Percentiles rank a stretch among this genome's conserved stretches.
phyloP scores from a whole-genome alignment of 2,888 invertebrate genomes.

The Cheiracanthium punctorium region DNA sequence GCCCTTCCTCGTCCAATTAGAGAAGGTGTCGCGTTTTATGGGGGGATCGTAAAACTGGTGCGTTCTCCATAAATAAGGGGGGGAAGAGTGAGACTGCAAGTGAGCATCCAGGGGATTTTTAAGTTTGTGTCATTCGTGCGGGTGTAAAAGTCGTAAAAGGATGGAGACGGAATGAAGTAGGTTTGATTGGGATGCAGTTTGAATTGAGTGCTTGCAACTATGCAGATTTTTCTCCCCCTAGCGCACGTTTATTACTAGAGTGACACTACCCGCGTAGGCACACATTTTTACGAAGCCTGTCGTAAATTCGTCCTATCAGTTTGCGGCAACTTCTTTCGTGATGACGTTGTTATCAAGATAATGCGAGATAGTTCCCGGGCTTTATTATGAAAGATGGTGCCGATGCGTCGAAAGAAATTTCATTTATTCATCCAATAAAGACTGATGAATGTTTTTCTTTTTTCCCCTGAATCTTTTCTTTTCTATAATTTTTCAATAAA shows the following conservation, averaged over 20 bases:
- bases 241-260: neutral
- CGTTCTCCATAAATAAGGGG: constrained; percentile 47
- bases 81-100: neutral
- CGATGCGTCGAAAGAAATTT: too few relatives aligned
- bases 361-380: too few relatives aligned
- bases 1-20: constrained; percentile 59
- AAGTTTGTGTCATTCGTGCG: neutral
- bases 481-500: too few relatives aligned
- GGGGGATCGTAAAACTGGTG: constrained; percentile 31
- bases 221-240: neutral
- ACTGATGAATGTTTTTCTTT: too few relatives aligned
- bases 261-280: too few relatives aligned
- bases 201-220: neutral
- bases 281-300: too few relatives aligned
- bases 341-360: too few relatives aligned
- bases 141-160: neutral
- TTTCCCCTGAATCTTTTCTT: too few relatives aligned
- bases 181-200: neutral
- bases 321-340: too few relatives aligned
- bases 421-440: too few relatives aligned
- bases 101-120: constrained; percentile 8
- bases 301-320: too few relatives aligned
- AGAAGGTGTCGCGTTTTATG: constrained; percentile 50
- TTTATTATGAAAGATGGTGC: too few relatives aligned
- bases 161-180: neutral